phyloP scores from a whole-genome alignment of 2,113 vertebrate species.

The Platichthys flesus region DNA sequence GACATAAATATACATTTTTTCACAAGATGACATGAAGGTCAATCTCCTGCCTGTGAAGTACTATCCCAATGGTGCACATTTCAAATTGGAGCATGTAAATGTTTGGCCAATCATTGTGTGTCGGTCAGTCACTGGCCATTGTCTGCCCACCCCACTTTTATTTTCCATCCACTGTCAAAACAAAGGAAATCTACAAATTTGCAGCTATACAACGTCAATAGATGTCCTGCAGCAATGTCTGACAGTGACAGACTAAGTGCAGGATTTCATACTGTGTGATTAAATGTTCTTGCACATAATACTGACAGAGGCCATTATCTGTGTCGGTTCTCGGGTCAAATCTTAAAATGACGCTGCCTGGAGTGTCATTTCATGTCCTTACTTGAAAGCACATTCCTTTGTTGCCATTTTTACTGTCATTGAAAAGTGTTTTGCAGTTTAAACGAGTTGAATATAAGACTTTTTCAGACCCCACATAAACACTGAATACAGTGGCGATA shows the following conservation, averaged over 20 bases:
- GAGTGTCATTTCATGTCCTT: conserved; percentile 7
- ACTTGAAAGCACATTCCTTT: conserved; percentile 9
- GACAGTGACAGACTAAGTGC: conserved; percentile 45
- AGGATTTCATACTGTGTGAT: conserved; percentile 32
- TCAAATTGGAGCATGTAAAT: neutral
- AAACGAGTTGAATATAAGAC: too few species aligned
- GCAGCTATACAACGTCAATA: neutral
- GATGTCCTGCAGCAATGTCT: conserved; percentile 2
- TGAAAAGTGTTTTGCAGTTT: neutral
- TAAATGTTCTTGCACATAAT: conserved; percentile 16
- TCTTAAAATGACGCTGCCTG: conserved; percentile 16
- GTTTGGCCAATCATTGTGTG: conserved; percentile 8
- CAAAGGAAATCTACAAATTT: neutral
- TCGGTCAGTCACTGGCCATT: neutral
- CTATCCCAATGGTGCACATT: too few species aligned
- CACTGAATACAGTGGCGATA: neutral
- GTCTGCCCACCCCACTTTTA: conserved; percentile 1
- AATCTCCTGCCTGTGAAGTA: too few species aligned
- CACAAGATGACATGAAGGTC: too few species aligned
- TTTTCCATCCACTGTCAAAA: conserved; percentile 1
- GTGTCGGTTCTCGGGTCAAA: conserved; percentile 24
- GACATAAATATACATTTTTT: too few species aligned
- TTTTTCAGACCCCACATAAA: neutral
- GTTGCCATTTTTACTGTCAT: neutral
- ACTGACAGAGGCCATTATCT: conserved; percentile 13